phyloP scores from a whole-genome alignment of 2,113 vertebrate genomes.

The Fukomys damarensis region DNA sequence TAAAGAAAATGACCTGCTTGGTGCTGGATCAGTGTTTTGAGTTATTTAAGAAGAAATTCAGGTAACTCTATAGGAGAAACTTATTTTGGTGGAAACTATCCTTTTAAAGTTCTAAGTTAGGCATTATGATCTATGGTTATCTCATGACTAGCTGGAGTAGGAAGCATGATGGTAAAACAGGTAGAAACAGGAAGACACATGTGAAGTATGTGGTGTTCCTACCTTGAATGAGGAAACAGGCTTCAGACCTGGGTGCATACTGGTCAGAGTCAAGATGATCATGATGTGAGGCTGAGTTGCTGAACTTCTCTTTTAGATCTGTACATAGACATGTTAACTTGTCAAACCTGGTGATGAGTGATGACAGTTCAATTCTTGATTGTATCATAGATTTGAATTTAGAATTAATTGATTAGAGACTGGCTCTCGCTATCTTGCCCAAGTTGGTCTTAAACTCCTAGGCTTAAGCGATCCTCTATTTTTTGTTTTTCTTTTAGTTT shows the following conservation, averaged over 20 bases:
- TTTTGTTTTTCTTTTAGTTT: no score
- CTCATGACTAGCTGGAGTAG: background rate
- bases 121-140: accelerated
- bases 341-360: background rate
- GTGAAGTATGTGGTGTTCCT: background rate
- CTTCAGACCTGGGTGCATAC: background rate
- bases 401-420: background rate
- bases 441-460: background rate
- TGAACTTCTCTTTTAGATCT: background rate
- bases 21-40: background rate
- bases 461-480: background rate
- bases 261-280: no score
- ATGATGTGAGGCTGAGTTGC: no score
- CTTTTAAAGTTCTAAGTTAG: background rate
- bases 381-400: background rate
- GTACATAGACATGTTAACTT: background rate
- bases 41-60: background rate
- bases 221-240: background rate
- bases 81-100: background rate
- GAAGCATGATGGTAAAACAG: background rate
- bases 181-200: background rate
- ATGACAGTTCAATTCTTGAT: background rate
- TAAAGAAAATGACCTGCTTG: background rate
- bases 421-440: background rate
- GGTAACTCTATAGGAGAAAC: background rate